Evolutionary conservation across 2,888 invertebrate species (phyloP).

Genomic region (Sympetrum striolatum): DNA sequence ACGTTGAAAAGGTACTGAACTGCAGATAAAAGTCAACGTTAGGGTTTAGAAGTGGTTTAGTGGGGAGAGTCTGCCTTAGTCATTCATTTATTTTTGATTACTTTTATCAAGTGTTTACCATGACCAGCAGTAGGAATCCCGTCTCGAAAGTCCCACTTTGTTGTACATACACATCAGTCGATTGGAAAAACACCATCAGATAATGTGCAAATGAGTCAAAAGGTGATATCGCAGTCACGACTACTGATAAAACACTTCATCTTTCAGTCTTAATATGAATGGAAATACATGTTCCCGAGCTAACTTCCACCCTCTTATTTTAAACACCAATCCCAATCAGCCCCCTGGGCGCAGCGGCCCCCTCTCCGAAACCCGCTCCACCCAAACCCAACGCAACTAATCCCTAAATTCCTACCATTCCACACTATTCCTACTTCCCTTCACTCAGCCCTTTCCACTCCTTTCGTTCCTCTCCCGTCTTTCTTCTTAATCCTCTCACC

Average conservation of each 20-base stretch:
- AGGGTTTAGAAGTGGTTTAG: too few species aligned
- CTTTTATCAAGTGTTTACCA: too few species aligned
- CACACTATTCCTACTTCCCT: not conserved
- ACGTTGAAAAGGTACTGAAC: too few species aligned
- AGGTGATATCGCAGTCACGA: not conserved
- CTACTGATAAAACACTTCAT: not conserved
- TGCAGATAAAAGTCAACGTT: too few species aligned
- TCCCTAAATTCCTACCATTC: slow-evolving; percentile 32
- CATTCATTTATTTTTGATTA: too few species aligned
- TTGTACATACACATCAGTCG: not conserved
- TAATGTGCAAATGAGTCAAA: not conserved
- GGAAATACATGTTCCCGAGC: not conserved
- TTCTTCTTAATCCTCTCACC: slow-evolving; percentile 11
- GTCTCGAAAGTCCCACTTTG: too few species aligned
- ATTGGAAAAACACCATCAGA: not conserved
- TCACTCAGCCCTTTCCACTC: not conserved
- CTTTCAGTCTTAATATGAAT: not conserved
- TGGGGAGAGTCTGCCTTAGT: too few species aligned
- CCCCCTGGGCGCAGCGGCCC: not conserved
- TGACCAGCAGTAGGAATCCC: too few species aligned
- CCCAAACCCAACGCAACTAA: not conserved
- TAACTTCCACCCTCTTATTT: not conserved
- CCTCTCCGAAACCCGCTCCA: not conserved
- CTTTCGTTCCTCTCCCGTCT: not conserved
- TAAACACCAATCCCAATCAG: not conserved